Base-by-base conservation (phyloP, 2,113 vertebrate genomes). In the Eudyptes chrysolophus region DNA sequence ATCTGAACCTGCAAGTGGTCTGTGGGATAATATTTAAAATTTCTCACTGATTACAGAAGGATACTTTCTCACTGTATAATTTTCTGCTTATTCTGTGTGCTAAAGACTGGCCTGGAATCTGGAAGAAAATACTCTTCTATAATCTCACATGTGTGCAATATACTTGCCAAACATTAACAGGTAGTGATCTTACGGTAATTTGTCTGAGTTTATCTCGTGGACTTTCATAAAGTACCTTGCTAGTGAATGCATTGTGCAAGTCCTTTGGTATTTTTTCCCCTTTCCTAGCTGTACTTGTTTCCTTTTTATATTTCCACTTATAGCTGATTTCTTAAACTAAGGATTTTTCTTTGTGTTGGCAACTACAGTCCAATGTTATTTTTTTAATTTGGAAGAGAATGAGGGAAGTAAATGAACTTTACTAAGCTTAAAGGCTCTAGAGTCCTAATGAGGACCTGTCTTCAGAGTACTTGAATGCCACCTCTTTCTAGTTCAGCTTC, bases 31-130 rank as follows among this genome's bases (percentile, higher is more conserved):
- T 75, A 74, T 25, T 55, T 62, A 20, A 70, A 36, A 54, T 75
- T 87, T 79, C 32, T 75, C 3, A 3, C 6, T 64, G 51, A 44
- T 65, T 81, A 34, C 14, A 62, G 55, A 38, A 61, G 24, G 21
- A 38, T 84, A 30, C 55, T 77, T 95, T 89, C 34, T 77, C 44
- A 32, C 80, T 87, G 48, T 61, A 42, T 58, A 86, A 87, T 89
- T 94, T 97, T 96, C 55, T 97, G 58, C 57, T 80, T 92, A 32
- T 95, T 98, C 57, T 92, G n/a, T 93, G 68, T 97, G 90, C 62
- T 96, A 65, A 77, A 83, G 46, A 77, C 62, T 97, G 94, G 82
- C 61, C 60, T 4, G 48, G 57, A n/a, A 82, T 69, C 65, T 94
- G 49, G 91, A 92, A 96, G 49, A 66, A 54, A 86, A 85, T 77